A percentile compares a stretch with the other conserved stretches of the same genome.
These are phyloP conservation scores for Sebastes vulpes DNA, from an alignment of 2,797 vertebrate genomes.

Conservation along the genomic window DNA sequence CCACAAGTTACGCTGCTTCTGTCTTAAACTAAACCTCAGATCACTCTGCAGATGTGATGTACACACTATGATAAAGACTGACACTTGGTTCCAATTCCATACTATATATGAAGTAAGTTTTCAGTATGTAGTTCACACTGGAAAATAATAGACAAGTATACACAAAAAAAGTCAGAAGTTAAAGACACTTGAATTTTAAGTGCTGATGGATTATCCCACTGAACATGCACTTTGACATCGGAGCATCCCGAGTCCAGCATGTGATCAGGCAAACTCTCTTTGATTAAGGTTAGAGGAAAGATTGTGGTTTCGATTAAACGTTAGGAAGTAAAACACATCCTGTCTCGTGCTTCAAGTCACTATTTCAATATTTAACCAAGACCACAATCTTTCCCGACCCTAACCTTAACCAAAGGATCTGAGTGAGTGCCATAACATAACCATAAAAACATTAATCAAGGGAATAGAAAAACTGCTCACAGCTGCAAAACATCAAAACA, in stretches of 20 bases:
- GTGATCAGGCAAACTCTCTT: background rate
- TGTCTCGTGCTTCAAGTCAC: background rate
- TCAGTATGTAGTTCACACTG: background rate
- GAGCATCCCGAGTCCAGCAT: background rate
- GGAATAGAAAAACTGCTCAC: constrained; percentile 30
- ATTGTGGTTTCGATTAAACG: constrained; percentile 16
- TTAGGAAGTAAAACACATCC: constrained; percentile 25
- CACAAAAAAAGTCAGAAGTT: background rate
- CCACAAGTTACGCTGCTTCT: constrained; percentile 22
- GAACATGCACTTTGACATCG: background rate
- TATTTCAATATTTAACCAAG: constrained; percentile 18
- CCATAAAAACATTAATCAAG: constrained; percentile 35
- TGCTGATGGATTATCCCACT: background rate
- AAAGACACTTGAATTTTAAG: background rate
- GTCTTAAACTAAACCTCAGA: background rate
- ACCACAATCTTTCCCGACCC: background rate
- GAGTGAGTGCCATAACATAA: constrained; percentile 12
- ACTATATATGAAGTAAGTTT: background rate
- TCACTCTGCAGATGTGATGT: background rate
- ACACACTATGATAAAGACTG: background rate
- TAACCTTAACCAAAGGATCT: constrained; percentile 12
- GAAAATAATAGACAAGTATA: background rate
- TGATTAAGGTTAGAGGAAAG: background rate
- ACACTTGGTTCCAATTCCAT: background rate
- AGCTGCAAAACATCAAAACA: constrained; percentile 44